Conservation (phyloP, 1,140 invertebrate species). For the Vanessa tameamea region DNA sequence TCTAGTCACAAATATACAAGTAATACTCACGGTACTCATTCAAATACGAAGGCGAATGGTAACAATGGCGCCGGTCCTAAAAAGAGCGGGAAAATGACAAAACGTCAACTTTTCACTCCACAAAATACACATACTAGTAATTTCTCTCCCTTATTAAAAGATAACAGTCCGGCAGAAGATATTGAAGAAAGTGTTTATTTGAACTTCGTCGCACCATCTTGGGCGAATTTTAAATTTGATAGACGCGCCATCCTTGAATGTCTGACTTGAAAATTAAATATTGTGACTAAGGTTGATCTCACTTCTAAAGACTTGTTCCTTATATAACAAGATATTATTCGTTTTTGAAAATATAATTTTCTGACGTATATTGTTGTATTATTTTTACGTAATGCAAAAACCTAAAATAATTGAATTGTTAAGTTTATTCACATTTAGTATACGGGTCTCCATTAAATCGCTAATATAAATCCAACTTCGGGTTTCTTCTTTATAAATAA, state of each 20-base stretch:
- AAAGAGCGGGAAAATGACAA: constrained; percentile 71
- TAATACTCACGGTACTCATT: constrained; percentile 35
- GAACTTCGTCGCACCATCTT: constrained; percentile 81
- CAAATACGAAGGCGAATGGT: constrained; percentile 39
- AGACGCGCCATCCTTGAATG: constrained; percentile 81
- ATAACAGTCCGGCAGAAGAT: constrained; percentile 44
- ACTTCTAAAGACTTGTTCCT: constrained; percentile 21
- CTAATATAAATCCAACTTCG: too few relatives aligned
- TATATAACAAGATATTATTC: constrained; percentile 29
- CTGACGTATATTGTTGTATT: constrained; percentile 27
- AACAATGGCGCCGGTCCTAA: constrained; percentile 54
- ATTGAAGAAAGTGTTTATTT: constrained; percentile 41
- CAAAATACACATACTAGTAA: constrained; percentile 58
- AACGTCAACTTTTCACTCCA: constrained; percentile 80
- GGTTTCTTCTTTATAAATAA: too few relatives aligned
- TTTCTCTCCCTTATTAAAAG: constrained; percentile 59
- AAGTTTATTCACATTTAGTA: too few relatives aligned
- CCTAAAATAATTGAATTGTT: too few relatives aligned
- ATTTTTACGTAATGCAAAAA: not conserved
- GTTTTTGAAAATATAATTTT: constrained; percentile 38
- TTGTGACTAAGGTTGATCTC: constrained; percentile 22
- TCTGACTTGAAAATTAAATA: constrained; percentile 59
- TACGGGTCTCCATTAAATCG: too few relatives aligned
- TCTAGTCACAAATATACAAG: constrained; percentile 51
- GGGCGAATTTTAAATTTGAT: constrained; percentile 83